phyloP scores from a whole-genome alignment of 1,140 invertebrate genomes.

The Archivesica marissinica region DNA sequence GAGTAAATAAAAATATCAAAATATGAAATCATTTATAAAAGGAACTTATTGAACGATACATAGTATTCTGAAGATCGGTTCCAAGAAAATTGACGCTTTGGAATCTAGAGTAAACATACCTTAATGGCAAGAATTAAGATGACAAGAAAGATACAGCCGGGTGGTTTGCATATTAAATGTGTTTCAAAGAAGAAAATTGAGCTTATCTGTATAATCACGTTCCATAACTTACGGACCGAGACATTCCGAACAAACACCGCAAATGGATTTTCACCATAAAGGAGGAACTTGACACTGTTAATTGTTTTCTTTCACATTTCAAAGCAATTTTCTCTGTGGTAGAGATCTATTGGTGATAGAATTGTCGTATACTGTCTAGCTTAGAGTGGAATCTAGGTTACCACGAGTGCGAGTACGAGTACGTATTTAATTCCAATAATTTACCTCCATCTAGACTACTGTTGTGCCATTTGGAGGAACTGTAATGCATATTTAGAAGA shows the following conservation, averaged over 20 bases:
- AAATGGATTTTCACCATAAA: constrained; percentile 47
- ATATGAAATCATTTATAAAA: too few species aligned
- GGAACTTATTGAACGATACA: too few species aligned
- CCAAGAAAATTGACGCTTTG: constrained; percentile 40
- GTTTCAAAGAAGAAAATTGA: constrained; percentile 51
- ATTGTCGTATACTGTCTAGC: neutral
- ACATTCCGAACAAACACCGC: constrained; percentile 33
- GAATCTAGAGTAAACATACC: constrained; percentile 1
- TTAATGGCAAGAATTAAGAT: constrained; percentile 41
- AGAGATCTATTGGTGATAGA: neutral
- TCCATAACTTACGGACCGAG: constrained; percentile 41
- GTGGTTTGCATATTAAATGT: constrained; percentile 39
- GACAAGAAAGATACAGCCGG: constrained; percentile 26
- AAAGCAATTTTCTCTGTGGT: constrained; percentile 27
- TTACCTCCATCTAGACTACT: too few species aligned
- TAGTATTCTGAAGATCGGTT: too few species aligned
- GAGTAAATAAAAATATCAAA: too few species aligned
- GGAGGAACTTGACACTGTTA: constrained; percentile 27
- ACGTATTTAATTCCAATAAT: too few species aligned
- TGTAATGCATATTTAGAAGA: too few species aligned
- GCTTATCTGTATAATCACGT: constrained; percentile 26
- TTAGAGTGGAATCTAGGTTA: constrained; percentile 11
- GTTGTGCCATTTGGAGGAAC: too few species aligned
- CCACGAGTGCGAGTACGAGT: too few species aligned
- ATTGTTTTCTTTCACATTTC: constrained; percentile 37